Base-by-base conservation (phyloP, 2,888 invertebrate species). In the Amblyteles armatorius region DNA sequence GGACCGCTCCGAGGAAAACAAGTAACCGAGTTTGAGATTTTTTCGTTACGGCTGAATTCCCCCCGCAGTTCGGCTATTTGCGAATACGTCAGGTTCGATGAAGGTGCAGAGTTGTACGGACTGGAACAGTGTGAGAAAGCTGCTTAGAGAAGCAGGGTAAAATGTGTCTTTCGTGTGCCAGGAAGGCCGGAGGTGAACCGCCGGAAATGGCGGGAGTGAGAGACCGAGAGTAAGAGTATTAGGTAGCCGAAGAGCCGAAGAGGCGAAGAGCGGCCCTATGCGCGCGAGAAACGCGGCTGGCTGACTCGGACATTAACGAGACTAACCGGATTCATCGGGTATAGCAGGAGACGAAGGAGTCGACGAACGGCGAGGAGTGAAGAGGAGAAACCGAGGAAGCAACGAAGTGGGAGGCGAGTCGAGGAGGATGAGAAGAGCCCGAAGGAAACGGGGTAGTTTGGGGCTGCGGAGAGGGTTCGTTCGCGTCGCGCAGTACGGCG, bases 261-360 rank as follows among this genome's bases (percentile, higher is more conserved):
- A 72, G 71, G 68, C 29, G 26, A 63, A 52, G 63, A 72, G 71
- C 69, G 80, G 81, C 78, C 76, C 33, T 63, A 48, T 52, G 87
- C 78, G 88, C 86, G 82, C 83, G 86, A 44, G 13, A 84, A 82
- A 76, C 84, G 87, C 86, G 85, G 87, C 83, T 84, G 82, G 88
- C 89, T 90, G 90, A 90, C 90, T 93, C 90, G 91, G 92, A 92
- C 92, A 90, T 92, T 93, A 93, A 92, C 92, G 92, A 93, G 92
- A 92, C 92, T 93, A 93, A 93, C 90, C 89, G 91, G 92, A 93
- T 93, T 93, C 91, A 91, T 92, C 90, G 90, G 84, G 60, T 2
- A 63, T 9, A n/a, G 29, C 5, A 9, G 67, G 19, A 82, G 83
- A 79, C 68, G 82, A 67, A 80, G 60, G 52, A 72, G 72, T 74